Base-by-base conservation (phyloP, 2,797 vertebrate species). In the Lutjanus campechanus region DNA sequence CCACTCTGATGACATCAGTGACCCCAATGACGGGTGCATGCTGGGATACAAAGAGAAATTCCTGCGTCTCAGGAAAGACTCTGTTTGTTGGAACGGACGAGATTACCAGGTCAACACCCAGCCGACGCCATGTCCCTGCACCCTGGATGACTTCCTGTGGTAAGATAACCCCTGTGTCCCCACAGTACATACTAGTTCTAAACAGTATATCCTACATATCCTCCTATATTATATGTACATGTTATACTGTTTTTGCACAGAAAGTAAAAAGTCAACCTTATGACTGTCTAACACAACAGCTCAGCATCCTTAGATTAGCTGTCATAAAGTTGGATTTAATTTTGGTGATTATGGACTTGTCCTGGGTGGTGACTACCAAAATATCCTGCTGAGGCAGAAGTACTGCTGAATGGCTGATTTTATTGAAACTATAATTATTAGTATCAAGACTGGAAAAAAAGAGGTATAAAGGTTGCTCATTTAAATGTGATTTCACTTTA, bases 1-100 rank as follows among this genome's bases (percentile, higher is more conserved):
- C 0, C 98, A 99, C 91, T 98, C 97, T 12, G 96, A 97, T 81
- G 95, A 98, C 83, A 95, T 97, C 75, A 96, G 95, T 0, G 94
- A 96, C 63, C 96, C 97, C 20, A 87, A 91, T 0, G 96, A 98
- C 40, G 98, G 98, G 78, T 99, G 98, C 92, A 97, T 98, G 75
- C 93, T 99, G 85, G 98, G 98, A n/a, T 99, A 97, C 88, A 98
- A 98, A 86, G 98, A 99, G 76, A 95, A 89, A 56, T 98, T 96
- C 83, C 94, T 95, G 13, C 96, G 98, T 0, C 95, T 99, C 3
- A 96, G 93, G 81, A 99, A 99, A 70, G 97, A 97, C 16, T 97
- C 98, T 0, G 94, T 97, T 71, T 99, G 98, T 88, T 96, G 94
- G 90, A 99, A 99, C 1, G 98, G 98, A 13, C 95, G 97, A 1